Evolutionary conservation across 2,797 vertebrate species (phyloP).

Genomic region (Pygocentrus nattereri): DNA sequence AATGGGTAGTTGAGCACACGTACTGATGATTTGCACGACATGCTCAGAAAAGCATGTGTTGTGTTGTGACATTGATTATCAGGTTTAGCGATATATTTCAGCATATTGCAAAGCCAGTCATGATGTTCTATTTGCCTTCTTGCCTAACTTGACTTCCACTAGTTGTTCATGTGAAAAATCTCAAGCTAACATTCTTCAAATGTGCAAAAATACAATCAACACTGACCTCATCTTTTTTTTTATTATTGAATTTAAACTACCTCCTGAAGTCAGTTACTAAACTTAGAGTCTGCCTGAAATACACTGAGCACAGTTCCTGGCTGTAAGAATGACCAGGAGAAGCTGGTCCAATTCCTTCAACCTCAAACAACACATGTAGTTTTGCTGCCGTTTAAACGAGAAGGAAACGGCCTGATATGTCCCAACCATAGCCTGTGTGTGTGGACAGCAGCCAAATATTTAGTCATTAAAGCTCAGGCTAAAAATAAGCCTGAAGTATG

Average conservation of each 20-base stretch:
- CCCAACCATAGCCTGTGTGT: slow-evolving; percentile 32
- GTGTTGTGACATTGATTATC: too few species aligned
- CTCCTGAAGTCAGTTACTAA: background rate
- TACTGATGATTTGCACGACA: too few species aligned
- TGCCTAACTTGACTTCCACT: background rate
- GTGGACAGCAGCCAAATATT: slow-evolving; percentile 70
- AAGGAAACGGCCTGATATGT: slow-evolving; percentile 23
- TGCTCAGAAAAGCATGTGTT: too few species aligned
- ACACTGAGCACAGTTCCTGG: background rate
- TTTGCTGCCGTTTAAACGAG: slow-evolving; percentile 15
- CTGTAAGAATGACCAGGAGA: background rate
- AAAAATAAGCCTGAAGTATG: slow-evolving; percentile 74
- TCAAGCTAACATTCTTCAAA: background rate
- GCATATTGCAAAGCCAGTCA: too few species aligned
- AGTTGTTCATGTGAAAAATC: background rate
- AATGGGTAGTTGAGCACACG: too few species aligned
- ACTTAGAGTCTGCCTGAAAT: background rate
- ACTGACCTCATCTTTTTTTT: background rate
- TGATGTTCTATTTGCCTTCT: too few species aligned
- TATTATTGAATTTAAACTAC: background rate
- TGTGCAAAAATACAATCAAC: background rate
- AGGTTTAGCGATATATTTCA: too few species aligned
- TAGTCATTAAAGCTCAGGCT: slow-evolving; percentile 63
- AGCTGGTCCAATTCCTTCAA: background rate
- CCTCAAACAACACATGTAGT: background rate